Conservation (phyloP, 2,888 invertebrate genomes). For the Balanococcus diminutus region DNA sequence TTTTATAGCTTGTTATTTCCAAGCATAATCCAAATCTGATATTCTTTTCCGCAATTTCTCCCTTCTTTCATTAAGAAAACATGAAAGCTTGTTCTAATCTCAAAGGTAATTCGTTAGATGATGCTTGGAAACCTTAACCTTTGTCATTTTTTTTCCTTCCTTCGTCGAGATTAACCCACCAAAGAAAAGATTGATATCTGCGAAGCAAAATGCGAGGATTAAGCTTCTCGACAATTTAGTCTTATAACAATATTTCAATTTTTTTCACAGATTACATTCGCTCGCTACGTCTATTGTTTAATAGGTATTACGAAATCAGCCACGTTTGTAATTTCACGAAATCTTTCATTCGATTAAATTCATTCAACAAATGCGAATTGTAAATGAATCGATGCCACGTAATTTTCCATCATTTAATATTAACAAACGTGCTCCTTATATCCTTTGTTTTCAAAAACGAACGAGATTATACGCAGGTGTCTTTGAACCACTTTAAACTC, state of each 20-base stretch:
- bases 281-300: background rate
- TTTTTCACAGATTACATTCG: background rate
- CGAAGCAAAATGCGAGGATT: background rate
- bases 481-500: background rate
- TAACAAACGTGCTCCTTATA: background rate
- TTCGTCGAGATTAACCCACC: background rate
- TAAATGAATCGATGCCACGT: too few relatives aligned
- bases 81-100: constrained; percentile 41
- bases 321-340: too few relatives aligned
- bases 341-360: background rate
- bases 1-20: constrained; percentile 18
- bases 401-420: background rate
- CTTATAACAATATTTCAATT: background rate
- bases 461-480: background rate
- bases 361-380: background rate
- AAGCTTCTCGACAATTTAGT: background rate
- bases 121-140: constrained; percentile 11
- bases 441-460: background rate
- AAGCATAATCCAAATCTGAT: constrained; percentile 38
- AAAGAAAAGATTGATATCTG: background rate
- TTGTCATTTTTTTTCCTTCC: background rate
- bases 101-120: background rate
- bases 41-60: background rate
- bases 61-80: constrained; percentile 24
- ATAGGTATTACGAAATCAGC: background rate